Conservation (phyloP, 2,113 vertebrate species). For the Loxodonta africana region DNA sequence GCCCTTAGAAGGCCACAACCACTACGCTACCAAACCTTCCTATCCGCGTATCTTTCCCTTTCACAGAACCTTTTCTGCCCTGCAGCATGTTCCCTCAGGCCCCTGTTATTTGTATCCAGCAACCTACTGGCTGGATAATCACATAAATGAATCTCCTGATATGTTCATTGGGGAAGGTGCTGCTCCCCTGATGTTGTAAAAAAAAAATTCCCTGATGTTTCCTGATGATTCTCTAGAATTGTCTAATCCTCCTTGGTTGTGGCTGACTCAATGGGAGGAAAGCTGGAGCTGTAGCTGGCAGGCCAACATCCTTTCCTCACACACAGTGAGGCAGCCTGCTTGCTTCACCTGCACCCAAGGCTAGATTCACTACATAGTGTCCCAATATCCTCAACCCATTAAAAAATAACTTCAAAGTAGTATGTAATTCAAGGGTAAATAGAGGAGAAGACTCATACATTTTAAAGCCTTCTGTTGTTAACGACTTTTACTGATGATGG, state of each 20-base stretch:
- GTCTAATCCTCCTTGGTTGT: background rate
- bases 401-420: constrained; percentile 74
- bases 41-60: background rate
- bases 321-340: background rate
- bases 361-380: background rate
- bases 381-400: background rate
- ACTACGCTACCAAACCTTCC: background rate
- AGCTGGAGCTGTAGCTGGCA: background rate
- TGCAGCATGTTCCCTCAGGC: background rate
- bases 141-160: background rate
- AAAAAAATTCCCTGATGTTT: background rate
- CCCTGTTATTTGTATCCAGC: background rate
- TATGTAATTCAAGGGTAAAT: constrained; percentile 76
- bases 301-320: no score
- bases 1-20: background rate
- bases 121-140: background rate
- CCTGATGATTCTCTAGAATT: background rate
- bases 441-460: constrained; percentile 75
- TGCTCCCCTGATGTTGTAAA: background rate
- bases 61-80: background rate
- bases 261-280: background rate
- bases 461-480: constrained; percentile 82
- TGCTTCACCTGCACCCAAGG: background rate
- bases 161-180: background rate
- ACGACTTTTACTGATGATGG: constrained; percentile 86